A percentile compares a stretch with the other conserved stretches of the same genome.
phyloP scores from a whole-genome alignment of 2,797 vertebrate species.

The Lophius americanus region DNA sequence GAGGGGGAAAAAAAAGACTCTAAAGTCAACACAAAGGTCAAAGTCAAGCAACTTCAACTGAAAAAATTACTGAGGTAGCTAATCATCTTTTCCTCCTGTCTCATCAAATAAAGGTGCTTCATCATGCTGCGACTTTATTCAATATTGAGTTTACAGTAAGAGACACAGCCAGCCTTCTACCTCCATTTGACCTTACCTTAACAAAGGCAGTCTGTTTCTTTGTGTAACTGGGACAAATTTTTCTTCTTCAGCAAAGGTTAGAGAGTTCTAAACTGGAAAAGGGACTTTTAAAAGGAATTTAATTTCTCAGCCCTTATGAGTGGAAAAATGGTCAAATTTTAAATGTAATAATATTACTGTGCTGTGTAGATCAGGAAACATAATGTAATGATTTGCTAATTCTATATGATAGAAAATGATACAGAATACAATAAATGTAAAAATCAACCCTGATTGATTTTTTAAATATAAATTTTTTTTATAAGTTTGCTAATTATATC shows the following conservation, averaged over 20 bases:
- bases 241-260: conserved; percentile 32
- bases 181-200: conserved; percentile 50
- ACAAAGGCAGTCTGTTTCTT: conserved; percentile 37
- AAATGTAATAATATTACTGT: background rate
- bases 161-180: conserved; percentile 32
- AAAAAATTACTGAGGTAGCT: background rate
- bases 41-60: conserved; percentile 19
- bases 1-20: conserved; percentile 31
- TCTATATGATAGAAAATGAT: too few species aligned
- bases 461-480: too few species aligned
- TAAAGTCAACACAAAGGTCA: conserved; percentile 31
- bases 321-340: background rate
- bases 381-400: too few species aligned
- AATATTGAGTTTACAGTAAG: conserved; percentile 10
- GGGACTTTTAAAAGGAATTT: too few species aligned
- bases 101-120: background rate
- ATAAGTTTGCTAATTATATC: too few species aligned
- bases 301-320: background rate
- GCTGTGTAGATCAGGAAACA: too few species aligned
- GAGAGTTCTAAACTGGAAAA: conserved; percentile 3
- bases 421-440: too few species aligned
- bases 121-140: background rate
- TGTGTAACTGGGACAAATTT: conserved; percentile 18
- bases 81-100: background rate
- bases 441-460: too few species aligned